phyloP scores from a whole-genome alignment of 2,797 vertebrate genomes.

The Melanotaenia boesemani region DNA sequence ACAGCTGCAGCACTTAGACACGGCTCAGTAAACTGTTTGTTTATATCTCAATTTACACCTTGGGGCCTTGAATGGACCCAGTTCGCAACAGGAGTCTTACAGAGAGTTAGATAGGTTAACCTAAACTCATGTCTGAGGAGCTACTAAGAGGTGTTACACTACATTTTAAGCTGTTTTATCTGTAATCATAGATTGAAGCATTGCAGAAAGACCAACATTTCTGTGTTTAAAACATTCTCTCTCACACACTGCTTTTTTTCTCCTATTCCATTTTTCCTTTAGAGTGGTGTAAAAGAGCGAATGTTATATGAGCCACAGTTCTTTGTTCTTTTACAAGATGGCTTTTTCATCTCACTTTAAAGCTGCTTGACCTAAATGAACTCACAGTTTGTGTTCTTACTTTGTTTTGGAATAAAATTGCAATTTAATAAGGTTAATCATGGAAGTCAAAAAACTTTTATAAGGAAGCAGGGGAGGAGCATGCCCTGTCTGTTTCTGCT shows the following conservation, averaged over 20 bases:
- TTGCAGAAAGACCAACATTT: conserved; percentile 11
- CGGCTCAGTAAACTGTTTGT: conserved; percentile 63
- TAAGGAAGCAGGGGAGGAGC: conserved; percentile 10
- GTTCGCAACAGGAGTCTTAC: conserved; percentile 44
- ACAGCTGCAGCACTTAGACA: conserved; percentile 27
- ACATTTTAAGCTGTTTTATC: conserved; percentile 31
- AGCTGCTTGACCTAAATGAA: conserved; percentile 49
- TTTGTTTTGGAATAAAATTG: conserved; percentile 60
- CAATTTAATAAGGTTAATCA: conserved; percentile 56
- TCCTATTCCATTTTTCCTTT: conserved; percentile 5
- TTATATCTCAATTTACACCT: conserved; percentile 70
- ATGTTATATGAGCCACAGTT: conserved; percentile 32
- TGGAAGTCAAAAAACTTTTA: conserved; percentile 23
- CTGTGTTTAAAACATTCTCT: background rate
- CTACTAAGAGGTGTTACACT: conserved; percentile 26
- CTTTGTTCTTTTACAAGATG: conserved; percentile 68
- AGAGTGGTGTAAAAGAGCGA: conserved; percentile 23
- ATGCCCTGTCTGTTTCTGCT: background rate
- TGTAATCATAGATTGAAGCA: background rate
- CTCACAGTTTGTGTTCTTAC: conserved; percentile 46
- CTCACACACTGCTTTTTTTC: background rate
- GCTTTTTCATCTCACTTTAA: conserved; percentile 59
- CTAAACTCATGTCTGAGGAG: conserved; percentile 51
- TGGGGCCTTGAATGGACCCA: conserved; percentile 53
- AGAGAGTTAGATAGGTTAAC: conserved; percentile 43